Conservation (phyloP, 2,113 vertebrate genomes). For the Arenaria interpres region DNA sequence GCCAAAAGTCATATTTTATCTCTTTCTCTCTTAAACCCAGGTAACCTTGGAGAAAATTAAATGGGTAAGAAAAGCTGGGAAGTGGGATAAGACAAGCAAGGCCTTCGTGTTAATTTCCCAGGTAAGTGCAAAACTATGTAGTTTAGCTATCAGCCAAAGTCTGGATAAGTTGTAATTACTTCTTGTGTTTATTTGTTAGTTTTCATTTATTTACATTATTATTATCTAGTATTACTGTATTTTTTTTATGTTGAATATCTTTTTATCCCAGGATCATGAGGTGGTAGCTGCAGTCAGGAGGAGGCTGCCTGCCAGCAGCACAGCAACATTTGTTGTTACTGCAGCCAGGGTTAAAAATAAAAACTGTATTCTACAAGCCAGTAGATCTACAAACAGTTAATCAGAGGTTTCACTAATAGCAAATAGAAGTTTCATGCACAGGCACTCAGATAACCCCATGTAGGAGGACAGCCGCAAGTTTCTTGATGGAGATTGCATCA, state of each 20-base stretch:
- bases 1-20: rapidly evolving
- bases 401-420: not conserved
- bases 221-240: not conserved
- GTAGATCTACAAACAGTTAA: not conserved
- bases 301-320: conserved; percentile 27
- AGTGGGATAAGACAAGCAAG: not conserved
- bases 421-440: not conserved
- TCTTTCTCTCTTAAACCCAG: not conserved
- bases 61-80: not conserved
- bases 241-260: not conserved
- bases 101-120: rapidly evolving
- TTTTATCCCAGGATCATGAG: not conserved
- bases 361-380: not conserved
- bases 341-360: conserved; percentile 3
- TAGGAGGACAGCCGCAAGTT: not conserved
- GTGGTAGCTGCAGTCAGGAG: not conserved
- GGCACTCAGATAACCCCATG: not conserved
- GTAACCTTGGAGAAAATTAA: not conserved
- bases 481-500: not conserved
- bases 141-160: not conserved
- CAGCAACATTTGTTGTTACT: not conserved
- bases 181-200: not conserved
- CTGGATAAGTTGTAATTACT: not conserved
- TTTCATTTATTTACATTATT: not conserved
- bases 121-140: not conserved